A percentile compares a stretch with the other conserved stretches of the same genome.
Evolutionary conservation across 2,113 vertebrate species (phyloP).

Genomic region (Phrynosoma blainvillii): DNA sequence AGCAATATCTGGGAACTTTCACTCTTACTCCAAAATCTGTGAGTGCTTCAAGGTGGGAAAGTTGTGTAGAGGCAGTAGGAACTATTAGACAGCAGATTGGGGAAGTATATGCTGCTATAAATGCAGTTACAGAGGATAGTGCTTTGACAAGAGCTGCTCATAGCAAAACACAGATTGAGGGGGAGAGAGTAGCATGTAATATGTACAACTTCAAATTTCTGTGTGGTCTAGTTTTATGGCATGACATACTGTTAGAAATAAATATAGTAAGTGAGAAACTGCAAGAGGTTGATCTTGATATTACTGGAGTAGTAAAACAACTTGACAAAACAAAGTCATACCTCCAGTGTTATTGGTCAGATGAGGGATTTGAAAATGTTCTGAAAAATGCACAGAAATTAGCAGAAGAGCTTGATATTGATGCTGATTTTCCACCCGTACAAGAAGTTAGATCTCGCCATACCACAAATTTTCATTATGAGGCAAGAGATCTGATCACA

Average conservation of each 20-base stretch:
- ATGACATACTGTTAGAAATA: background rate
- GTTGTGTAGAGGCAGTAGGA: background rate
- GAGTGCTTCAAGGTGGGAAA: background rate
- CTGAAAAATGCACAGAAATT: conserved; percentile 5
- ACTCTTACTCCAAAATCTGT: background rate
- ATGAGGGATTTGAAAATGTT: conserved; percentile 15
- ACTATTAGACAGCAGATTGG: background rate
- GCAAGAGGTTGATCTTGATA: background rate
- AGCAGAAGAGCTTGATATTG: background rate
- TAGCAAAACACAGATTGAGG: background rate
- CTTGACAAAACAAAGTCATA: background rate
- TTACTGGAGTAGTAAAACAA: background rate
- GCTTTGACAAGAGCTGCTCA: background rate
- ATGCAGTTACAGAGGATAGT: background rate
- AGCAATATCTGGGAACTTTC: background rate
- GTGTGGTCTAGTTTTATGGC: background rate
- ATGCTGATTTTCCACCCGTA: background rate
- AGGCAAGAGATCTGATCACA: conserved; percentile 16
- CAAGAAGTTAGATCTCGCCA: background rate
- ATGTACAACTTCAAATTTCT: background rate
- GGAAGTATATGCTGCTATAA: background rate
- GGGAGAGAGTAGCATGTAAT: background rate
- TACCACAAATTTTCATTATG: background rate
- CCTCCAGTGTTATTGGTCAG: conserved; percentile 3
- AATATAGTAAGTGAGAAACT: background rate